These are phyloP conservation scores for Cataglyphis livida DNA, from an alignment of 2,888 invertebrate species.

Conservation along the genomic window DNA sequence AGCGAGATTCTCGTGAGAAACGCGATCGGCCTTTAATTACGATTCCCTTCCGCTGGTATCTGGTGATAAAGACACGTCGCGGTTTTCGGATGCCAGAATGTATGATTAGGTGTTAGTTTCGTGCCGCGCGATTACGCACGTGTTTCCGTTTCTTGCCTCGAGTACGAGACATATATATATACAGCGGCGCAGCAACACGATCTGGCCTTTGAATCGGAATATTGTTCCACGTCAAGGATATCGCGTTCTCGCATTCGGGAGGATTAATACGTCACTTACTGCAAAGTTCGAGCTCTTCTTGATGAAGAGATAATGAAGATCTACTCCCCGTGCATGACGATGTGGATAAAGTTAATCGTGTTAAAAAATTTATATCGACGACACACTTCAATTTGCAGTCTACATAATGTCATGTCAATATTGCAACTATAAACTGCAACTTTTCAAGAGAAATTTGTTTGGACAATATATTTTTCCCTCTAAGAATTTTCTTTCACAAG, in stretches of 20 bases:
- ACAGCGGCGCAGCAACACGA: constrained; percentile 55
- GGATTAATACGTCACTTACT: not conserved
- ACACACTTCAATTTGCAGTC: not conserved
- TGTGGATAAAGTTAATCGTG: not conserved
- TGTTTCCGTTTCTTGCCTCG: constrained; percentile 64
- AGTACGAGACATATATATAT: not conserved
- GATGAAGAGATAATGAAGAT: not conserved
- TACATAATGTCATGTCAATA: not conserved
- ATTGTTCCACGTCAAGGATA: constrained; percentile 60
- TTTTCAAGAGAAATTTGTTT: not conserved
- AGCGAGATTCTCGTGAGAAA: constrained; percentile 60
- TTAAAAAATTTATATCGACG: not conserved
- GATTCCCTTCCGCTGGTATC: constrained; percentile 65
- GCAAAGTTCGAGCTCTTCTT: not conserved
- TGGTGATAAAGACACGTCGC: constrained; percentile 64
- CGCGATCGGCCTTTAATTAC: constrained; percentile 65
- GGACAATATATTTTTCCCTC: not conserved
- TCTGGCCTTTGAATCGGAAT: constrained; percentile 57
- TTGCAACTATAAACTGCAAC: not conserved
- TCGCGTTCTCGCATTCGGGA: constrained; percentile 22
- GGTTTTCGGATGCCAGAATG: constrained; percentile 64
- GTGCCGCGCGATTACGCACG: constrained; percentile 47
- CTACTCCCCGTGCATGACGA: too few relatives aligned
- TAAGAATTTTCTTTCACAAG: not conserved
- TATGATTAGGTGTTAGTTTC: constrained; percentile 68